A percentile compares a stretch with the other conserved stretches of the same genome.
These are phyloP conservation scores for Halisarca cf. caerulea DNA, from an alignment of 37 sponge, comb jelly and placozoan genomes.

Conservation along the genomic window DNA sequence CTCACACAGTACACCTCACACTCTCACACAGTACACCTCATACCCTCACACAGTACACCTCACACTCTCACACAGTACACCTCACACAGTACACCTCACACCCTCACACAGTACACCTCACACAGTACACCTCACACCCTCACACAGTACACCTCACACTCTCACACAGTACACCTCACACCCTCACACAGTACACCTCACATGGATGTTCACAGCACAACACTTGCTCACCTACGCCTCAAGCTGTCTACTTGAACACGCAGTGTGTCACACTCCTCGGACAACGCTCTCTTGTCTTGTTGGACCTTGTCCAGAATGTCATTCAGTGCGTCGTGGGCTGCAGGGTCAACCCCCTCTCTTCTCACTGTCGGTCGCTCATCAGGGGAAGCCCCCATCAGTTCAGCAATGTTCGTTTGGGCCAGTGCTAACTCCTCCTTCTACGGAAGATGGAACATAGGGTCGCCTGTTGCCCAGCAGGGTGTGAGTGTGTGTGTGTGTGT, in stretches of 20 bases:
- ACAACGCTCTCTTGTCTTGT: background rate
- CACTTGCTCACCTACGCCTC: background rate
- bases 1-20: no score
- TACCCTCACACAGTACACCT: no score
- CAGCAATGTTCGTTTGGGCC: conserved; percentile 32
- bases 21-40: no score
- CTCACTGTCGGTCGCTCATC: background rate
- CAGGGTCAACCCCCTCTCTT: conserved; percentile 30
- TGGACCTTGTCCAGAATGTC: conserved; percentile 46
- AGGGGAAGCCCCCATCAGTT: background rate
- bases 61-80: no score
- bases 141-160: background rate
- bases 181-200: background rate
- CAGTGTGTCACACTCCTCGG: background rate
- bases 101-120: background rate
- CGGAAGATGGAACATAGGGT: no score
- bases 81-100: no score
- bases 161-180: background rate
- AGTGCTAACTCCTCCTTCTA: conserved; percentile 10
- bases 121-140: no score
- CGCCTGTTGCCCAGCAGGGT: no score
- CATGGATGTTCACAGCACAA: background rate
- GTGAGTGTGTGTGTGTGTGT: no score
- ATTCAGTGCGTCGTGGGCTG: conserved; percentile 52
- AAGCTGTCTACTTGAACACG: background rate